Evolutionary conservation across 2,797 vertebrate species (phyloP), one percentile per base, ranked within the genome.

Genomic region (Protosalanx chinensis): DNA sequence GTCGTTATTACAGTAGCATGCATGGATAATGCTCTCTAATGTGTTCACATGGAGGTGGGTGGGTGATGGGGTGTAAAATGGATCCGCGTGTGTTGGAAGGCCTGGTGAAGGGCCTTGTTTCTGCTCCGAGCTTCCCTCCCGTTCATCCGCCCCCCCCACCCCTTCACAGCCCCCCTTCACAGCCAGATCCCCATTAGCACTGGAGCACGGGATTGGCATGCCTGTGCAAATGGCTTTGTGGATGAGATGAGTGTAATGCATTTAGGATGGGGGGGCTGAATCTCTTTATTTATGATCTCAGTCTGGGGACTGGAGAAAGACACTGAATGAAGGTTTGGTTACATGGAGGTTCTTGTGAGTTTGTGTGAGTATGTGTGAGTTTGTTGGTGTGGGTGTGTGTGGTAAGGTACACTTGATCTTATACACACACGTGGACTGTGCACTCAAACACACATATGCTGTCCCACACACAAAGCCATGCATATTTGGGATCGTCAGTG

Each of bases 51-150:
- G 84, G 81, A 87, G 84, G 84, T 79, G 87, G 79, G 81, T 83
- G 85, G 85, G 85, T 87, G 86, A 87, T 89, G 89, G 88, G 71
- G 89, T 91, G 89, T 91, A 89, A 91, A 90, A 91, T 89, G 82
- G 86, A 10, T 10, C 37, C 82, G 81, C 84, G 83, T 88, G 89
- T 86, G 23, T 27, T 5, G 51, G 51, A 53, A 53, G 51, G 51
- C 3, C 15, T 7, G 13, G 51, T 82, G 83, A 73, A 88, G 82
- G 84, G 79, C 75, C 79, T 65, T 74, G 76, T 77, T 74, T 74
- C 66, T 51, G 49, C 68, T 72, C 61, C 66, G 68, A 82, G 76
- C 74, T 2, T 12, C 33, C 37, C 37, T 41, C 37, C 37, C 37
- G 12, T 41, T 41, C 8, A 41, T 41, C 37, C 37, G 8, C 37